These are phyloP conservation scores for Sus cebifrons DNA, from an alignment of 2,797 vertebrate species.

Conservation along the genomic window DNA sequence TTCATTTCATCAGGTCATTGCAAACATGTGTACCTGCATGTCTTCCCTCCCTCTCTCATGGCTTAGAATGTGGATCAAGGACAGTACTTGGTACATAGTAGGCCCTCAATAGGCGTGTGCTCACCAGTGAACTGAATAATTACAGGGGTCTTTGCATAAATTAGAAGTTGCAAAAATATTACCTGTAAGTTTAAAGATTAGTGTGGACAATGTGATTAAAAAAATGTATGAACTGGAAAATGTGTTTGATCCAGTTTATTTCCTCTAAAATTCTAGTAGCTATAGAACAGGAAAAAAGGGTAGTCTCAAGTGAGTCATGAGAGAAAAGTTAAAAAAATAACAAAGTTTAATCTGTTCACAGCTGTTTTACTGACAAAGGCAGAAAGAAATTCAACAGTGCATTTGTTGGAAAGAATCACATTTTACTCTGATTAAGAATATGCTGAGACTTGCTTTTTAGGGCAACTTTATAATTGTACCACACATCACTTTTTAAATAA, in stretches of 20 bases:
- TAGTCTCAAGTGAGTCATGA: conserved; percentile 54
- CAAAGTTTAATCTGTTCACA: conserved; percentile 75
- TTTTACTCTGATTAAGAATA: conserved; percentile 84
- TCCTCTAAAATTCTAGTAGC: background rate
- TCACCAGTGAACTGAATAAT: background rate
- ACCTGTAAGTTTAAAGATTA: background rate
- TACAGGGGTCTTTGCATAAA: background rate
- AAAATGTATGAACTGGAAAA: conserved; percentile 33
- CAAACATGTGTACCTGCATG: background rate
- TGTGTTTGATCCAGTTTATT: background rate
- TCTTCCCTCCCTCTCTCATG: background rate
- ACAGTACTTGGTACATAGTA: background rate
- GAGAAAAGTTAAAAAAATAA: conserved; percentile 71
- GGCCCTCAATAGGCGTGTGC: accelerated
- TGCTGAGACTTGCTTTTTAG: conserved; percentile 85
- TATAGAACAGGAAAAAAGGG: background rate
- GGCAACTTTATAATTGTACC: conserved; percentile 80
- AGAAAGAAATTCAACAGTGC: conserved; percentile 78
- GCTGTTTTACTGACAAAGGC: conserved; percentile 76
- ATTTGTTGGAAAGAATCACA: conserved; percentile 80
- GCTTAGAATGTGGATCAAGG: background rate
- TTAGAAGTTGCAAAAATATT: background rate
- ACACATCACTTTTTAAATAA: conserved; percentile 83
- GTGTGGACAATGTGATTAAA: background rate
- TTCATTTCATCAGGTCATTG: background rate